Conservation (phyloP, 2,888 invertebrate genomes). For the Hoplodrina ambigua region DNA sequence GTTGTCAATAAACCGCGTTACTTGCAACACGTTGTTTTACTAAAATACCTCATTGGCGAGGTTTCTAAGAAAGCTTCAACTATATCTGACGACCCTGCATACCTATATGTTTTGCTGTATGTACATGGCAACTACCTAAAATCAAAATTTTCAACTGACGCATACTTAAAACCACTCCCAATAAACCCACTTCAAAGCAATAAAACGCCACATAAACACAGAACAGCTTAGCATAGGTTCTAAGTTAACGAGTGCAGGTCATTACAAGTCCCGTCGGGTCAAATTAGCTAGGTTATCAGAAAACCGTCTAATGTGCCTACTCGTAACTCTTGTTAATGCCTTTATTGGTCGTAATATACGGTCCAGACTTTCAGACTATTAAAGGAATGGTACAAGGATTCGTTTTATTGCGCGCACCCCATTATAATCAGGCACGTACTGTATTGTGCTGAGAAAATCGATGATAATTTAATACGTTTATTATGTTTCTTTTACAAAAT, state of each 20-base stretch:
- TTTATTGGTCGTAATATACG: constrained; percentile 57
- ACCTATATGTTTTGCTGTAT: no score
- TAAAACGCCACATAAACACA: constrained; percentile 14
- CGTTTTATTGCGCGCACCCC: constrained; percentile 59
- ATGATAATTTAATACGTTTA: constrained; percentile 7
- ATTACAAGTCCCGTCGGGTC: constrained; percentile 58
- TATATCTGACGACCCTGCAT: no score
- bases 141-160: no score
- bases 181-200: not conserved
- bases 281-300: constrained; percentile 59
- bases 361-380: constrained; percentile 59
- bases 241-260: constrained; percentile 36
- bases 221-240: constrained; percentile 28
- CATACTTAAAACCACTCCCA: not conserved
- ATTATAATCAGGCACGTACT: constrained; percentile 60
- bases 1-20: no score
- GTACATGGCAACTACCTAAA: no score
- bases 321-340: constrained; percentile 58
- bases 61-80: no score
- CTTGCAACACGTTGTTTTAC: no score
- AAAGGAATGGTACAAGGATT: constrained; percentile 57
- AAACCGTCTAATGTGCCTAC: constrained; percentile 42
- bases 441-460: constrained; percentile 48
- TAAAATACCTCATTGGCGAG: no score
- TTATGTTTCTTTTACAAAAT: constrained; percentile 23